Evolutionary conservation across 2,113 vertebrate genomes (phyloP), one percentile per base, ranked within the genome.

Genomic region (Pristiophorus japonicus): DNA sequence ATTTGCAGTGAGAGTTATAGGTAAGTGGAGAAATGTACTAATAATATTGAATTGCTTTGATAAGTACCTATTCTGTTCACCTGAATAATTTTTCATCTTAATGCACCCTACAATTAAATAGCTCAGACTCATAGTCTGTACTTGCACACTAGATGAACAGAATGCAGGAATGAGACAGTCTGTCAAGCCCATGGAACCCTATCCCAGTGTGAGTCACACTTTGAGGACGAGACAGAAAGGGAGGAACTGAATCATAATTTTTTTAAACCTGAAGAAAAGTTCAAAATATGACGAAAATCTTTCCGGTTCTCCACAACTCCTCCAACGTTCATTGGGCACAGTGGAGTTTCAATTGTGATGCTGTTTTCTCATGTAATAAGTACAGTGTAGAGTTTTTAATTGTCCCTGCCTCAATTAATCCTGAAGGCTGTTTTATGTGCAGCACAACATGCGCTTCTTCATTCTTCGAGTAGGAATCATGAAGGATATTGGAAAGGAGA

Each of bases 1-100:
- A 92, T 96, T 98, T 59, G 96, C 96, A 0, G 96, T 97, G 95
- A 96, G 66, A 95, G 96, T 97, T 51, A 96, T 96, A 1, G 95
- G 98, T 98, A 96, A 97, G 97, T 97, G 18, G 59, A 73, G 20
- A 66, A 94, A 14, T 55, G 47, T 18, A 63, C 59, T 18, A 34
- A 63, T 92, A 22, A 63, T 92, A 59, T 63, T 92, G 88, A 92
- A n/a, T 38, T 92, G n/a, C 1, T 11, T 38, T 92, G 88, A 16
- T 63, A 38, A 8, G 85, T 51, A 24, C 47, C 51, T 59, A 34
- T 10, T 27, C 27, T 59, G 51, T 38, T 63, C 34, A 87, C 11
- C 18, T 90, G 30, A 59, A 90, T 27, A 27, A 30, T 22, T 51
- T 75, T 75, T 10, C 12, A 75, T 12, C 51, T 87, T 38, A 87